phyloP scores from a whole-genome alignment of 2,797 vertebrate species.

The Chiloscyllium punctatum region DNA sequence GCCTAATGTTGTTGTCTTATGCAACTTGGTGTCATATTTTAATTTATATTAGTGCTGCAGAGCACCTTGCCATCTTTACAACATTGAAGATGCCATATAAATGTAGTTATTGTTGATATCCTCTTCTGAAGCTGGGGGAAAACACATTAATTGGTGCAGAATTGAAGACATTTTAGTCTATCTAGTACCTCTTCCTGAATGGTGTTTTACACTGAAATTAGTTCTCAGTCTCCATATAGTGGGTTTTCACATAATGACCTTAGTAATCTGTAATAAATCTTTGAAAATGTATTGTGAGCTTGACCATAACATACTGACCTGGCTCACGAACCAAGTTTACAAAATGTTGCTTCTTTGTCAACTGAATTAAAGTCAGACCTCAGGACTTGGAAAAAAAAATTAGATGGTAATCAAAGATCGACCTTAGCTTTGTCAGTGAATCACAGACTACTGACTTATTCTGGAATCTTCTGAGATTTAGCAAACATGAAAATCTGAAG shows the following conservation, averaged over 20 bases:
- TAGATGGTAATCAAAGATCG: background rate
- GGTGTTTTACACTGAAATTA: background rate
- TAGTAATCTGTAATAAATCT: background rate
- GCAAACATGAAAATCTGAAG: background rate
- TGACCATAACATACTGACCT: background rate
- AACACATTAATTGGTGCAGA: background rate
- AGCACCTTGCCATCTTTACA: background rate
- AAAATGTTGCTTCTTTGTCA: background rate
- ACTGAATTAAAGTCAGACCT: background rate
- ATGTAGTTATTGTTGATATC: background rate
- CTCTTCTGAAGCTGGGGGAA: background rate
- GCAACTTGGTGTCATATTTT: background rate
- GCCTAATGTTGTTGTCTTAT: background rate
- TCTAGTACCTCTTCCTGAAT: background rate
- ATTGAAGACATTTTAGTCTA: no score
- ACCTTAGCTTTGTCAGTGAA: background rate
- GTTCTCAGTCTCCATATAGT: background rate
- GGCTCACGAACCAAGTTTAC: background rate
- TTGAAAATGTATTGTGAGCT: background rate
- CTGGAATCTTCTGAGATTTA: background rate
- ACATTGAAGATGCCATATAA: background rate
- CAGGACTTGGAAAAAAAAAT: background rate
- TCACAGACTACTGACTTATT: background rate
- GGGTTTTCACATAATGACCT: background rate
- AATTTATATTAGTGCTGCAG: background rate